Evolutionary conservation across 2,113 vertebrate species (phyloP).

Genomic region (Heloderma charlesbogerti): DNA sequence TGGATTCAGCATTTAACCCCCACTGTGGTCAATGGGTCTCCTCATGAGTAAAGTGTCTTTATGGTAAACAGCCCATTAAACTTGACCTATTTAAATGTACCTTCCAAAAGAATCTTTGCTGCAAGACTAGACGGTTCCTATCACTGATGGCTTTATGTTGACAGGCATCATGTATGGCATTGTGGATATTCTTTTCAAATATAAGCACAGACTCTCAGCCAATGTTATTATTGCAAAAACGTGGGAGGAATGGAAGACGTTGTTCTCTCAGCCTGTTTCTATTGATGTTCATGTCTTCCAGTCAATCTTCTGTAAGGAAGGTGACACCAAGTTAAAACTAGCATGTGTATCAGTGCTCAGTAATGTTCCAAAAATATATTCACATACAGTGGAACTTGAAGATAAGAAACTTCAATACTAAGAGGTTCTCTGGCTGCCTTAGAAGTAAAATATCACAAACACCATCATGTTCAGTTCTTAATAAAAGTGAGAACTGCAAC

Average conservation of each 20-base stretch:
- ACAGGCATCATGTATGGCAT: background rate
- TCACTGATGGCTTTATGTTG: background rate
- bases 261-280: background rate
- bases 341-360: background rate
- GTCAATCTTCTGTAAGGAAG: background rate
- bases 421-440: background rate
- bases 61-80: background rate
- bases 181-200: background rate
- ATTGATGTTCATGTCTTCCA: background rate
- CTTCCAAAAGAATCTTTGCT: background rate
- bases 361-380: background rate
- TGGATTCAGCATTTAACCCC: background rate
- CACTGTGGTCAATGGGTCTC: background rate
- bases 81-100: background rate
- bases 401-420: no score
- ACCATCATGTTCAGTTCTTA: background rate
- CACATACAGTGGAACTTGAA: background rate
- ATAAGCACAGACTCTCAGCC: background rate
- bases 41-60: background rate
- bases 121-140: background rate
- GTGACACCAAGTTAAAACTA: background rate
- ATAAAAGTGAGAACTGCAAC: background rate
- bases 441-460: background rate
- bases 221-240: background rate
- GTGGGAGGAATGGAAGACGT: background rate